Percentiles rank a stretch among this genome's conserved stretches.
phyloP scores from a whole-genome alignment of 2,113 vertebrate genomes.

The Erythrocercus mccallii region DNA sequence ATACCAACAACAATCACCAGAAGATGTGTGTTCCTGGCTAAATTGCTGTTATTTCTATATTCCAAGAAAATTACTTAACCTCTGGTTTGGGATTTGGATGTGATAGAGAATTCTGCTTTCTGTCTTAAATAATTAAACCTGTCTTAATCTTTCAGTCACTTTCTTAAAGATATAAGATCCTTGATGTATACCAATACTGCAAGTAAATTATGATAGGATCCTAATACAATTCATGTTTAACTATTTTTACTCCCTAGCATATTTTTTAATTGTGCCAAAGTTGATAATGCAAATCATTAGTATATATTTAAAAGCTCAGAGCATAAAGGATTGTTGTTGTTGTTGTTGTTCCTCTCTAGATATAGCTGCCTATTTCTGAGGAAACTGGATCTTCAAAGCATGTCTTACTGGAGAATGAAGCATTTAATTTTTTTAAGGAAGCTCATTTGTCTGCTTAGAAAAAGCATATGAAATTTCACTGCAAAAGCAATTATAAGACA shows the following conservation, averaged over 20 bases:
- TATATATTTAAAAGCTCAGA: neutral
- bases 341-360: neutral
- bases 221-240: neutral
- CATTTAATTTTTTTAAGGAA: conserved; percentile 19
- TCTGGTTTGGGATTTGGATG: neutral
- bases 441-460: conserved; percentile 10
- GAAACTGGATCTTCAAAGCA: neutral
- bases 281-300: neutral
- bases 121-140: neutral
- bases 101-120: neutral
- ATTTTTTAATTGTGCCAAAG: neutral
- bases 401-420: conserved; percentile 15
- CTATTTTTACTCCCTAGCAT: neutral
- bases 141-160: neutral
- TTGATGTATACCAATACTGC: neutral
- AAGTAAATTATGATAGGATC: neutral
- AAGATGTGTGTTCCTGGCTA: neutral
- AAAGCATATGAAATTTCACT: conserved; percentile 1
- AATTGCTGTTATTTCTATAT: neutral
- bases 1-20: neutral
- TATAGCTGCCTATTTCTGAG: neutral
- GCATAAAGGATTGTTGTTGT: neutral
- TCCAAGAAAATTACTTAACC: neutral
- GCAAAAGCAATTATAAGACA: conserved; percentile 32
- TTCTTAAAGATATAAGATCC: neutral